Conservation (phyloP, 2,888 invertebrate species). For the Anoplius nigerrimus region DNA sequence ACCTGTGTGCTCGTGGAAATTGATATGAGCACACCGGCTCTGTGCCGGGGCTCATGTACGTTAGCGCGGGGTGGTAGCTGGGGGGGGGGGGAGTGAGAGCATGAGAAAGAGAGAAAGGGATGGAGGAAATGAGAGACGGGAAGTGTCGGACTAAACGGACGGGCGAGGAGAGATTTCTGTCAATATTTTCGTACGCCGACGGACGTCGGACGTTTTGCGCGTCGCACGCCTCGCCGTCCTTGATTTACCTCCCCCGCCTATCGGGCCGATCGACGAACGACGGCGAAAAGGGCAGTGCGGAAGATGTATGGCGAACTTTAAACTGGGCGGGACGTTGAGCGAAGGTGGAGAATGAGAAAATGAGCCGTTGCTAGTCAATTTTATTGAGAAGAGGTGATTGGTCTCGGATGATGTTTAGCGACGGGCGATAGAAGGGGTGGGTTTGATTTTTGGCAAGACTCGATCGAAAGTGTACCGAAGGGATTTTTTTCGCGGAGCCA, state of each 20-base stretch:
- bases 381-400: too few species aligned
- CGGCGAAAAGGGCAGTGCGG: too few species aligned
- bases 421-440: too few species aligned
- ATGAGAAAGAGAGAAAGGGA: background rate
- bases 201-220: slow-evolving; percentile 3
- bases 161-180: background rate
- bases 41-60: background rate
- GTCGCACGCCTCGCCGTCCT: background rate
- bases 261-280: too few species aligned
- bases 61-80: background rate
- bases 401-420: too few species aligned
- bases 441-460: too few species aligned
- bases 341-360: too few species aligned
- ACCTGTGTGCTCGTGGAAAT: slow-evolving; percentile 40
- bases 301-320: too few species aligned
- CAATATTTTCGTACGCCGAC: slow-evolving; percentile 14
- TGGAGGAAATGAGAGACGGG: background rate
- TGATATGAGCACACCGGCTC: slow-evolving; percentile 37
- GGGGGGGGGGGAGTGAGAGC: background rate
- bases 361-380: too few species aligned
- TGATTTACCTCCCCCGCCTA: background rate
- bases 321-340: too few species aligned
- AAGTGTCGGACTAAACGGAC: background rate
- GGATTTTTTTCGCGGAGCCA: too few species aligned
- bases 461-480: too few species aligned